phyloP scores from a whole-genome alignment of 2,888 invertebrate species.

The Archaeoteleia sp. region DNA sequence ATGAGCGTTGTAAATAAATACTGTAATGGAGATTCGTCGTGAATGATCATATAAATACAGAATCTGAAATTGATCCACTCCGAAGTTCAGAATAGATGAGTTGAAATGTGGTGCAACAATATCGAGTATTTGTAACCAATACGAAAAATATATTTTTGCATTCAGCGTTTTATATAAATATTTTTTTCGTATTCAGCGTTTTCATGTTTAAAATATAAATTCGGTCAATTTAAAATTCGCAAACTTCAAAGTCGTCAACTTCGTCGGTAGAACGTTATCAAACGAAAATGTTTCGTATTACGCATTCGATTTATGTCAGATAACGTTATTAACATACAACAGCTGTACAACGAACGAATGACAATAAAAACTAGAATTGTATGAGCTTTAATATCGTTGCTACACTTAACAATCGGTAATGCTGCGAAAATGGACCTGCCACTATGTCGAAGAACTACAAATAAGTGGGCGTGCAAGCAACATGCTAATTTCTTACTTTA shows the following conservation, averaged over 20 bases:
- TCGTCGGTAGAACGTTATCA: too few relatives aligned
- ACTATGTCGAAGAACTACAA: constrained; percentile 49
- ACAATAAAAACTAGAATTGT: constrained; percentile 49
- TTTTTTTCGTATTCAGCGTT: too few relatives aligned
- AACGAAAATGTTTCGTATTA: neutral
- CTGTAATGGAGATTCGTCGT: neutral
- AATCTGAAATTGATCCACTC: too few relatives aligned
- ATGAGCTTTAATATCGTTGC: constrained; percentile 45
- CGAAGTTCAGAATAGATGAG: too few relatives aligned
- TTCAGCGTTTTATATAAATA: too few relatives aligned
- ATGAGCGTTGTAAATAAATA: constrained; percentile 9
- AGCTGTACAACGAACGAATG: constrained; percentile 46
- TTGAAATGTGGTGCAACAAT: too few relatives aligned
- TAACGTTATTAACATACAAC: constrained; percentile 30
- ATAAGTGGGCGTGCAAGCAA: constrained; percentile 43
- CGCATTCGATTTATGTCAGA: constrained; percentile 30
- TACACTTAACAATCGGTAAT: constrained; percentile 33
- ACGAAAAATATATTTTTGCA: too few relatives aligned
- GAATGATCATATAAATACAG: neutral
- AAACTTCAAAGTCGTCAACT: too few relatives aligned
- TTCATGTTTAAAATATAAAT: too few relatives aligned
- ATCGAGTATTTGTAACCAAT: too few relatives aligned
- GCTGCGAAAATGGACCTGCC: constrained; percentile 54
- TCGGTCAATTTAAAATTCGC: too few relatives aligned
- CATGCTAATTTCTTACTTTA: constrained; percentile 23